Evolutionary conservation across 1,140 invertebrate species (phyloP), one percentile per base, ranked within the genome.

Genomic region (Bacillus rossius): DNA sequence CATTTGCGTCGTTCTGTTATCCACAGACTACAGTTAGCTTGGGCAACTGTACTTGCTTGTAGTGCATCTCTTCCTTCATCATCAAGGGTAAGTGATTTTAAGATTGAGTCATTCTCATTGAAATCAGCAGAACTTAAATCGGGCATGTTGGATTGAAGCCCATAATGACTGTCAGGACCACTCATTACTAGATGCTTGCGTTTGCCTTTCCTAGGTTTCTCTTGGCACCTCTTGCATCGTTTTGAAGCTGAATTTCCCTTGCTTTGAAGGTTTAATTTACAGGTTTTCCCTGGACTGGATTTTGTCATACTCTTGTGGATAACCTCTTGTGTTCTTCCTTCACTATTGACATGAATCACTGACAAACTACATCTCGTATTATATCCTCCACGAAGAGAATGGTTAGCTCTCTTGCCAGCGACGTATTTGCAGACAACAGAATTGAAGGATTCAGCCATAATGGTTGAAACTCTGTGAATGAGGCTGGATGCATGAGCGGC

Each of bases 91-190:
- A 53, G 17, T 26, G 5, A 7, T 53, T 14, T 40, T n/a, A 53
- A 34, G 17, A 53, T 41, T n/a, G 13, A 29, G 13, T 40, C 23
- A 29, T 53, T 53, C 13, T n/a, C 7, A 8, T 2, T 19, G 23
- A 40, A 53, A 29, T 53, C 23, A 14, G 5, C 8, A n/a, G 10
- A 34, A 26, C 23, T 10, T 34, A 53, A 29, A 29, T 53, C 34
- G 8, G 51, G 25, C 16, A 29, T 38, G 5, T 38, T 19, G 14
- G 23, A 7, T 29, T 53, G 2, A 29, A 34, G 51, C 20, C 51
- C 51, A 29, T 53, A 53, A 34, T 53, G 23, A 29, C 37, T 26
- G 51, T 53, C 51, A 38, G 51, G 20, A 34, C 51, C 51, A n/a
- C 16, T 19, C 7, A 20, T 34, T 40, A 10, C 7, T 19, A 7